Evolutionary conservation across 2,797 vertebrate genomes (phyloP), one percentile per base, ranked within the genome.

Genomic region (Oophaga sylvatica): DNA sequence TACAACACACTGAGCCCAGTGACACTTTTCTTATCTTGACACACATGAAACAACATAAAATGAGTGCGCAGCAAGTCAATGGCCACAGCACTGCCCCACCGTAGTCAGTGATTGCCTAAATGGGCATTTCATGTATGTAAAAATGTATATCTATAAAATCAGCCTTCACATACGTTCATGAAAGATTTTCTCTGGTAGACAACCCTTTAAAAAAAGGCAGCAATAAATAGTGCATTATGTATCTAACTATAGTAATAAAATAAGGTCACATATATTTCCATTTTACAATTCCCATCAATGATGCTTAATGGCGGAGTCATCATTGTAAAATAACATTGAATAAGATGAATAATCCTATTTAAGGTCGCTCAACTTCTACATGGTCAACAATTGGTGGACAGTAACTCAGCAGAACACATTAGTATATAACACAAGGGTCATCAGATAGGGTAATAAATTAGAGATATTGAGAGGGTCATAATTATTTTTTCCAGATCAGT

Each of bases 401-500:
- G n/a, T 53, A 81, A 87, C 60, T 62, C 5, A 63, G 59, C 5
- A 71, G 85, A 63, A 35, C 22, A 60, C 65, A 15, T n/a, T 31
- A 48, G 57, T 41, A 20, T 70, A 29, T 81, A 45, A 86, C 35
- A 26, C 65, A 45, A 41, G 57, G 26, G 29, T 17, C 56, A 29
- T 10, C 63, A 62, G n/a, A 78, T 67, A 81, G 13, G 63, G 1
- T 29, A 65, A 67, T 83, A 87, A 26, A 87, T 83, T 59, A 77
- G 31, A 87, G 35, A 87, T 78, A 65, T 67, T 53, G 68, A 77
- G 60, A 59, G 67, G 17, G 31, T 35, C 31, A n/a, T 63, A 65
- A 68, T 87, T 83, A 79, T 87, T 62, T 83, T 41, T 67, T 81
- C 19, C 62, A 48, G 73, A 53, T 48, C 81, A 22, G 53, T 65